phyloP scores from a whole-genome alignment of 2,888 invertebrate species.

The Coenonympha glycerion region DNA sequence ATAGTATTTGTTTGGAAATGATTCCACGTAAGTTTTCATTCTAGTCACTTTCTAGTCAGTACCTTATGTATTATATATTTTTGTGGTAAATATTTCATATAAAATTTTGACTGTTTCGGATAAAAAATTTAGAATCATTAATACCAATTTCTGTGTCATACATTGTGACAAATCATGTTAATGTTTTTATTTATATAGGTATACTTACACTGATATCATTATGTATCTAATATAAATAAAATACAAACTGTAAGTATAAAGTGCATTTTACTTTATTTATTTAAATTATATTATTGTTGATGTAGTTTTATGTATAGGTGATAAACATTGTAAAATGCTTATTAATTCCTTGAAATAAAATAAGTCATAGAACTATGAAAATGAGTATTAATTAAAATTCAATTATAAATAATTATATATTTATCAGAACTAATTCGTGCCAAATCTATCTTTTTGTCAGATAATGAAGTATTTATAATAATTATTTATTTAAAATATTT shows the following conservation, averaged over 20 bases:
- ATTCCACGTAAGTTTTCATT: conserved; percentile 29
- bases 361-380: conserved; percentile 36
- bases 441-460: conserved; percentile 13
- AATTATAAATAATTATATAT: background rate
- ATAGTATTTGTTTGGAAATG: background rate
- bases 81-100: conserved; percentile 9
- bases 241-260: background rate
- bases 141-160: no score
- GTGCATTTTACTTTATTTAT: conserved; percentile 26
- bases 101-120: no score
- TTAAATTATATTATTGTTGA: conserved; percentile 55
- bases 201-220: no score
- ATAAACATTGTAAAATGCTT: conserved; percentile 33
- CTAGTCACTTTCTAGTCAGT: conserved; percentile 8
- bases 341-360: conserved; percentile 31
- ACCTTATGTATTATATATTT: no score
- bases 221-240: no score
- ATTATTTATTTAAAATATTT: conserved; percentile 5
- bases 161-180: no score
- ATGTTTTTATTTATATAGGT: no score
- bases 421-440: conserved; percentile 16
- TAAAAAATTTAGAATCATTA: no score
- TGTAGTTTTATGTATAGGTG: conserved; percentile 43
- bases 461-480: background rate
- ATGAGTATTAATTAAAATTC: background rate